These are phyloP conservation scores for Alethe diademata DNA, from an alignment of 2,113 vertebrate species.

Conservation along the genomic window DNA sequence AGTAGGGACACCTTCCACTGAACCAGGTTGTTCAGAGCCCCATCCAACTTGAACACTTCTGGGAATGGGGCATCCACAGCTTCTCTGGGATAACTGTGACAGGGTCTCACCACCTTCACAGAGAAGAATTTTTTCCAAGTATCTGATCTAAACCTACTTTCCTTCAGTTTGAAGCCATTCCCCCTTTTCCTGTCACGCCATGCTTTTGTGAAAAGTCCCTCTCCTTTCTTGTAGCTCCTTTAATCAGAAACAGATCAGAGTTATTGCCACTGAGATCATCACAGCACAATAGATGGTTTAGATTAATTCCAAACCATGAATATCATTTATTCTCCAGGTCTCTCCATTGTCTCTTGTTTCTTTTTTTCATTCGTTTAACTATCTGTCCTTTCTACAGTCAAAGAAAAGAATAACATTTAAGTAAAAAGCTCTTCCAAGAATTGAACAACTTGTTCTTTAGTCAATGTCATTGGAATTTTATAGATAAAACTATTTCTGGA, in stretches of 20 bases:
- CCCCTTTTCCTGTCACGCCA: not conserved
- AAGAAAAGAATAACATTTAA: not conserved
- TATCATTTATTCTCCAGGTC: not conserved
- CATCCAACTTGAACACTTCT: not conserved
- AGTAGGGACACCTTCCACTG: not conserved
- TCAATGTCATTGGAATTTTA: not conserved
- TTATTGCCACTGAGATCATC: not conserved
- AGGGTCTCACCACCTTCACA: not conserved
- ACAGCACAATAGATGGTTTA: not conserved
- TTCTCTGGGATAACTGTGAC: not conserved
- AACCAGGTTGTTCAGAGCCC: not conserved
- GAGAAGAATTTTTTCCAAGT: not conserved
- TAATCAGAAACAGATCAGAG: not conserved
- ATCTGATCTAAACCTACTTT: not conserved
- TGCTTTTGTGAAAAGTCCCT: not conserved
- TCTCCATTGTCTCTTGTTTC: not conserved
- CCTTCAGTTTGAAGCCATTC: not conserved
- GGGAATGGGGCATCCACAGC: not conserved
- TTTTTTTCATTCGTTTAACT: not conserved
- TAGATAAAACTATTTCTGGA: constrained; percentile 29
- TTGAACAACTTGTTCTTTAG: constrained; percentile 25
- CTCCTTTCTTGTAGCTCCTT: not conserved
- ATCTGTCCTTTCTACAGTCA: not conserved
- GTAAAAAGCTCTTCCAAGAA: constrained; percentile 3
- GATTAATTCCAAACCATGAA: not conserved